Evolutionary conservation across 2,113 vertebrate species (phyloP).

Genomic region (Rhinichthys klamathensis): DNA sequence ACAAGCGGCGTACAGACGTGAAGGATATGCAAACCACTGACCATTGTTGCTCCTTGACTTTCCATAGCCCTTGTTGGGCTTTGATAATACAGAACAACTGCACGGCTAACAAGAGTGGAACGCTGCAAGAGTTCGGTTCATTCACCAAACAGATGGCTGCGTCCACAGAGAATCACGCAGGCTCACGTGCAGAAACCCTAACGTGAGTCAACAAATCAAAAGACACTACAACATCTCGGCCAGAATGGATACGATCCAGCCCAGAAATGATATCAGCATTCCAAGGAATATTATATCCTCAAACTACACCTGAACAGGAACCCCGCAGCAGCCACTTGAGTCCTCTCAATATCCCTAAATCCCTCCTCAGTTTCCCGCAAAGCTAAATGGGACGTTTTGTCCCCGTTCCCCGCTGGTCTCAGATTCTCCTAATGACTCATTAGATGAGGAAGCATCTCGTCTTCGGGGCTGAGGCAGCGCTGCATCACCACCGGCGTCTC

Average conservation of each 20-base stretch:
- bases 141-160: constrained; percentile 16
- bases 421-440: constrained; percentile 50
- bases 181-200: background rate
- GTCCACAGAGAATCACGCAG: background rate
- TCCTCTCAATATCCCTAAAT: constrained; percentile 52
- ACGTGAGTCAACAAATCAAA: constrained; percentile 16
- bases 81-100: constrained; percentile 39
- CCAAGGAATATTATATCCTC: constrained; percentile 43
- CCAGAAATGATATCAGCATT: constrained; percentile 47
- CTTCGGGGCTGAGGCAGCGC: constrained; percentile 26
- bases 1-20: background rate
- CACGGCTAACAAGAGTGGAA: constrained; percentile 1
- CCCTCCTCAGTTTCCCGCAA: constrained; percentile 42
- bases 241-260: background rate
- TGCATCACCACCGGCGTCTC: background rate
- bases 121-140: constrained; percentile 19
- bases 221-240: background rate
- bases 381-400: constrained; percentile 54
- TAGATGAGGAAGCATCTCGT: constrained; percentile 48
- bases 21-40: background rate
- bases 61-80: background rate
- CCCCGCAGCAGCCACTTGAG: constrained; percentile 26
- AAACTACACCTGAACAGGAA: constrained; percentile 38
- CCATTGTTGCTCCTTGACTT: constrained; percentile 27
- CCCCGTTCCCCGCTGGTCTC: constrained; percentile 10